Evolutionary conservation across 2,797 vertebrate genomes (phyloP).

Genomic region (Neosilurus mollespiculum): DNA sequence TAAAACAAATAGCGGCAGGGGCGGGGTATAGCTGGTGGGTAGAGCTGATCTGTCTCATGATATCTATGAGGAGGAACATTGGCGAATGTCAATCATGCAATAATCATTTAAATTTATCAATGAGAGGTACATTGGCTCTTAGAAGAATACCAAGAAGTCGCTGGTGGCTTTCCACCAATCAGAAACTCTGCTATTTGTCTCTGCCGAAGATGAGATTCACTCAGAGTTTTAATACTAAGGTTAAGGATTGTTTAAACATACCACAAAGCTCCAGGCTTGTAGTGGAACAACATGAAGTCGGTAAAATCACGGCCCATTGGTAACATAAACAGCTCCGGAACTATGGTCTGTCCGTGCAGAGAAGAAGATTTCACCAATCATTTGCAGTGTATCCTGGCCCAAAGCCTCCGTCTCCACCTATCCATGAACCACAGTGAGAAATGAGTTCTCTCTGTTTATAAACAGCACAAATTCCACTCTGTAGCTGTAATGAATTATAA

Average conservation of each 20-base stretch:
- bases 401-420: not conserved
- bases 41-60: too few relatives aligned
- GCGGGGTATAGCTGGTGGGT: too few relatives aligned
- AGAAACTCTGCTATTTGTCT: not conserved
- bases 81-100: too few relatives aligned
- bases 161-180: too few relatives aligned
- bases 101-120: too few relatives aligned
- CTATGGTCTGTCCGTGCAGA: not conserved
- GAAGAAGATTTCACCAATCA: not conserved
- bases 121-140: too few relatives aligned
- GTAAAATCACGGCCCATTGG: not conserved
- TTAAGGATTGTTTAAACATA: not conserved
- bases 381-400: not conserved
- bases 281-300: not conserved
- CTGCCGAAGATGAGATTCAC: not conserved
- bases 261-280: not conserved
- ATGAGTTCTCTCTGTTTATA: not conserved
- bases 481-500: not conserved
- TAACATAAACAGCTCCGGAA: not conserved
- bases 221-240: not conserved
- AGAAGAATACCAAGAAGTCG: too few relatives aligned
- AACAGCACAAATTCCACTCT: not conserved
- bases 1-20: not conserved
- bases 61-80: too few relatives aligned
- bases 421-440: not conserved